Conservation (phyloP, 2,797 vertebrate species). For the Galago senegalensis region DNA sequence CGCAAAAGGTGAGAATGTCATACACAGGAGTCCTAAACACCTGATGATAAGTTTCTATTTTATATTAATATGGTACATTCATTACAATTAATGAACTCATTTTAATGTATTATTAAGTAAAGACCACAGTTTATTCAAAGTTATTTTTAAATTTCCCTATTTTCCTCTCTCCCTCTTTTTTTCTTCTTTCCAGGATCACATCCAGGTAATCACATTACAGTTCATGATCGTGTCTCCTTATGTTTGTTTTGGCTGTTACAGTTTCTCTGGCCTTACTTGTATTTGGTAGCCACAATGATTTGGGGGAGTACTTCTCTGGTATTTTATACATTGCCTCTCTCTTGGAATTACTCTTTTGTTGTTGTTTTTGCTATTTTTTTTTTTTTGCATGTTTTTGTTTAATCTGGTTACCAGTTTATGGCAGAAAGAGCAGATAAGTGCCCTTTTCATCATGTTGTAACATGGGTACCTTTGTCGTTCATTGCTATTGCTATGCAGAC, state of each 20-base stretch:
- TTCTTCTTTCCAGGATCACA: background rate
- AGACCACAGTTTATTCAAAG: background rate
- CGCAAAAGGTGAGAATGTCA: background rate
- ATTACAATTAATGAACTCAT: background rate
- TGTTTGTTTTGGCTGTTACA: background rate
- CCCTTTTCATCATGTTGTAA: background rate
- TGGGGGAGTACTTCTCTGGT: background rate
- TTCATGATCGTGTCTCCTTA: background rate
- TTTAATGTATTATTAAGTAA: background rate
- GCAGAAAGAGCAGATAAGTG: background rate
- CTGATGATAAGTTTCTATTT: background rate
- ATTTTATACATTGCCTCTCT: background rate
- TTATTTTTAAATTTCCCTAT: background rate
- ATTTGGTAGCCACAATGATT: background rate
- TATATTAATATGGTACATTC: background rate
- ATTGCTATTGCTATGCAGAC: background rate
- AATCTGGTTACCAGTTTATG: background rate
- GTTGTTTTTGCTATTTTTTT: background rate
- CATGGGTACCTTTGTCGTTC: background rate
- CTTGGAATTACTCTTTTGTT: background rate
- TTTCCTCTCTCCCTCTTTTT: background rate
- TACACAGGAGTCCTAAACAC: background rate
- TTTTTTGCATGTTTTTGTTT: background rate
- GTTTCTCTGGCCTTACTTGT: background rate
- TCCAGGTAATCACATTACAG: background rate